Evolutionary conservation across 2,797 vertebrate species (phyloP).

Genomic region (Pelobates cultripes): DNA sequence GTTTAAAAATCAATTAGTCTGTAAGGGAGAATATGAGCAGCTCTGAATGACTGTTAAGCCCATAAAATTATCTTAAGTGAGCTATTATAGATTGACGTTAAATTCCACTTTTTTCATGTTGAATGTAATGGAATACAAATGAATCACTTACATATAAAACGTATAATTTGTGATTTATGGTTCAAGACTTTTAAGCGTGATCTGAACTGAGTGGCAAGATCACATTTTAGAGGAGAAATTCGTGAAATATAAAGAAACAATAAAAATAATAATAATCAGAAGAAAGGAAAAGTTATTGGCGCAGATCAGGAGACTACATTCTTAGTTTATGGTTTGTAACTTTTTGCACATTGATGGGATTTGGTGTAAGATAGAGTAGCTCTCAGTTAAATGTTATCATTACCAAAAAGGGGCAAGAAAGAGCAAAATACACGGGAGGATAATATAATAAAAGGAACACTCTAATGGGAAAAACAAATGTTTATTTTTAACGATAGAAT

Average conservation of each 20-base stretch:
- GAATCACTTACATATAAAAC: constrained; percentile 28
- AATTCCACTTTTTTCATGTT: not conserved
- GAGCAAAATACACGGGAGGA: too few species aligned
- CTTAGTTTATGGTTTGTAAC: not conserved
- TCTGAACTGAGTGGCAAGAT: not conserved
- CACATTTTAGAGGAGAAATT: not conserved
- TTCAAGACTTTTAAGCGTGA: not conserved
- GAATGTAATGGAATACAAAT: not conserved
- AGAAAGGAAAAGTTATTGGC: not conserved
- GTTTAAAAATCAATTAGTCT: constrained; percentile 28
- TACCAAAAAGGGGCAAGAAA: too few species aligned
- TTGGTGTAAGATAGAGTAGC: too few species aligned
- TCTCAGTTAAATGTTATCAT: too few species aligned
- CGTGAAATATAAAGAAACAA: not conserved
- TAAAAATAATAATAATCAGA: not conserved
- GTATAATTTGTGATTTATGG: constrained; percentile 12
- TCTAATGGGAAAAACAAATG: too few species aligned
- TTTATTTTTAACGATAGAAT: too few species aligned
- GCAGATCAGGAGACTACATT: not conserved
- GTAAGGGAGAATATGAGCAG: constrained; percentile 15
- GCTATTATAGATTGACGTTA: constrained; percentile 25
- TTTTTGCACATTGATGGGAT: not conserved
- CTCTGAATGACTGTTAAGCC: constrained; percentile 14
- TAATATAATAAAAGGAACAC: too few species aligned
- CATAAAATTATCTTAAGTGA: constrained; percentile 43